A percentile compares a stretch with the other conserved stretches of the same genome.
phyloP scores from a whole-genome alignment of 2,113 vertebrate species.

The Donacobius atricapilla region DNA sequence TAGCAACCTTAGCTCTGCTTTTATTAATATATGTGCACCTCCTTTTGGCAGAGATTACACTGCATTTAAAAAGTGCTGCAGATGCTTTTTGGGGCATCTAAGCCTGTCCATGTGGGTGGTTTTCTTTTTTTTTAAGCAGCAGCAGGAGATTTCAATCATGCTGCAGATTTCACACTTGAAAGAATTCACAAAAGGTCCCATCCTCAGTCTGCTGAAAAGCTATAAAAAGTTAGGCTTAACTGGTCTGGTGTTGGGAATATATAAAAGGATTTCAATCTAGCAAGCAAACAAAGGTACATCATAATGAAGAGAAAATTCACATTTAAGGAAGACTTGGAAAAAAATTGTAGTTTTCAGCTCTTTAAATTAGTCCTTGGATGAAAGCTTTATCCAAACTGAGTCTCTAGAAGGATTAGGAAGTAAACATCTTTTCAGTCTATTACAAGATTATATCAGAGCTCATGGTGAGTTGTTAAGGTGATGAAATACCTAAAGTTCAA shows the following conservation, averaged over 20 bases:
- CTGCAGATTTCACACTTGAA: slow-evolving; percentile 58
- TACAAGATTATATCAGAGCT: neutral
- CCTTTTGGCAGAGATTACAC: neutral
- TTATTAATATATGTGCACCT: slow-evolving; percentile 44
- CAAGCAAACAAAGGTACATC: neutral
- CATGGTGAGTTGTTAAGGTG: neutral
- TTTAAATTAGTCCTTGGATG: neutral
- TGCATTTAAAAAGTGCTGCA: slow-evolving; percentile 63
- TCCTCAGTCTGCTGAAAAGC: slow-evolving; percentile 38
- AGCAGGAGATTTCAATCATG: slow-evolving; percentile 51
- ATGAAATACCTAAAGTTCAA: slow-evolving; percentile 14
- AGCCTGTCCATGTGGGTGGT: neutral
- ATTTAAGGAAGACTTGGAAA: neutral
- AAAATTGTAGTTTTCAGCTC: neutral
- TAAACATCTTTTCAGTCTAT: neutral
- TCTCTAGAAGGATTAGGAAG: neutral
- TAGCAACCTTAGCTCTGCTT: slow-evolving; percentile 27
- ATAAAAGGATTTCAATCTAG: slow-evolving; percentile 11
- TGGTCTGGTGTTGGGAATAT: neutral
- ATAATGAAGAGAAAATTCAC: slow-evolving; percentile 5
- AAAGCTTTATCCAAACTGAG: neutral
- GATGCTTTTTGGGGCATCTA: slow-evolving; percentile 29
- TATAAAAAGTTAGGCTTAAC: slow-evolving; percentile 40
- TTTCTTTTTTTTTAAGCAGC: slow-evolving; percentile 21
- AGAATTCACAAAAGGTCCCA: slow-evolving; percentile 35